Conservation (phyloP, 1,140 invertebrate species). For the Lerema accius region DNA sequence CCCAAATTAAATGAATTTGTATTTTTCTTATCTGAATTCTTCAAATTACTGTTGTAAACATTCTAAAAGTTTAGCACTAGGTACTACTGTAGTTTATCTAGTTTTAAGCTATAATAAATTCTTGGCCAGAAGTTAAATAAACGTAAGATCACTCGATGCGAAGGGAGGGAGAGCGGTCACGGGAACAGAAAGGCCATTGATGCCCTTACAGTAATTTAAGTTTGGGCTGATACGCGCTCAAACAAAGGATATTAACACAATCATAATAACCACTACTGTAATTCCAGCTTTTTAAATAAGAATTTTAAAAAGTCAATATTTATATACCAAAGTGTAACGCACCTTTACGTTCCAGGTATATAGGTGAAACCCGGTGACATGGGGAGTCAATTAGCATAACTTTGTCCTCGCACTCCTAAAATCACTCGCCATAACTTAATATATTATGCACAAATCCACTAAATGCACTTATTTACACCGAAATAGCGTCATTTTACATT, state of each 20-base stretch:
- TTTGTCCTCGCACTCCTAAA: conserved; percentile 71
- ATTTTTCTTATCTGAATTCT: too few relatives aligned
- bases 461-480: conserved; percentile 42
- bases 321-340: conserved; percentile 56
- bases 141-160: conserved; percentile 46
- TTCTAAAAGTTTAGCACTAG: neutral
- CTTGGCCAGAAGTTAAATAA: conserved; percentile 38
- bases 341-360: conserved; percentile 73
- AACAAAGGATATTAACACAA: conserved; percentile 45
- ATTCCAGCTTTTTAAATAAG: neutral
- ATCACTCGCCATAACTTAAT: conserved; percentile 64
- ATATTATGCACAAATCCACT: conserved; percentile 42
- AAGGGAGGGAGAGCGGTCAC: conserved; percentile 38
- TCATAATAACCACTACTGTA: neutral
- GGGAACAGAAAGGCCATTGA: conserved; percentile 55
- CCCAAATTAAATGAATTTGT: too few relatives aligned
- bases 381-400: conserved; percentile 75
- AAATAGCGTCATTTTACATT: conserved; percentile 53
- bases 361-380: conserved; percentile 78
- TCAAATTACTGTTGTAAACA: neutral
- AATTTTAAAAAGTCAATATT: neutral
- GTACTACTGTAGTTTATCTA: neutral
- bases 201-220: conserved; percentile 57
- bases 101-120: conserved; percentile 13
- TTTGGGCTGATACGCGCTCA: conserved; percentile 43